These are phyloP conservation scores for Numenius phaeopus DNA, from an alignment of 2,797 vertebrate species.

Conservation along the genomic window DNA sequence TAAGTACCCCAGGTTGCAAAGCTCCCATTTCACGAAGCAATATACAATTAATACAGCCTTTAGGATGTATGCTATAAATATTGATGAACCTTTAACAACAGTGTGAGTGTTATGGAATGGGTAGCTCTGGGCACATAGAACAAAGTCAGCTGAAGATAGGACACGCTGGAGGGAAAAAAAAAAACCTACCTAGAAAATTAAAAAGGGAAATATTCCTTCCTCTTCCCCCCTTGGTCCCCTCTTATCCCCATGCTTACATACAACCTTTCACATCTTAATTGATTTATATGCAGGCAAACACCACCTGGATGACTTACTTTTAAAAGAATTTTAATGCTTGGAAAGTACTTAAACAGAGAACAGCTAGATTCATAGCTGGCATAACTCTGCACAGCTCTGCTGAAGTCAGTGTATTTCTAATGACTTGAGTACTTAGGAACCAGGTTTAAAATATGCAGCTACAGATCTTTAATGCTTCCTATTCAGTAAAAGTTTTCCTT, in stretches of 20 bases:
- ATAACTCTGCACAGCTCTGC: conserved; percentile 27
- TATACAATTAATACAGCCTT: background rate
- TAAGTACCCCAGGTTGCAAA: background rate
- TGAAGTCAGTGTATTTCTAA: conserved; percentile 46
- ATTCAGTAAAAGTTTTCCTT: background rate
- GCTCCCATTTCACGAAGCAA: background rate
- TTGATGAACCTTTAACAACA: background rate
- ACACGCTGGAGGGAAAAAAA: background rate
- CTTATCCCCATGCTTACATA: background rate
- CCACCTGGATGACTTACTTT: conserved; percentile 10
- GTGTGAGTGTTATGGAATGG: background rate
- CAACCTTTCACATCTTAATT: background rate
- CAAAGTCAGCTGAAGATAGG: background rate
- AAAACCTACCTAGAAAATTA: background rate
- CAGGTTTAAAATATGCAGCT: conserved; percentile 43
- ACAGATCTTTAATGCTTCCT: background rate
- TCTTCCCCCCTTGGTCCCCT: background rate
- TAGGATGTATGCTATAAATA: conserved; percentile 28
- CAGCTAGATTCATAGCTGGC: conserved; percentile 17
- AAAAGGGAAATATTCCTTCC: background rate
- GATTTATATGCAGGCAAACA: conserved; percentile 10
- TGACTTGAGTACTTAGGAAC: conserved; percentile 9
- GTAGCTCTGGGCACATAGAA: background rate
- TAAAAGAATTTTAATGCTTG: background rate
- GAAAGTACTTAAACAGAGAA: conserved; percentile 12